Evolutionary conservation across 2,888 invertebrate genomes (phyloP).

Genomic region (Coelinius sp.): DNA sequence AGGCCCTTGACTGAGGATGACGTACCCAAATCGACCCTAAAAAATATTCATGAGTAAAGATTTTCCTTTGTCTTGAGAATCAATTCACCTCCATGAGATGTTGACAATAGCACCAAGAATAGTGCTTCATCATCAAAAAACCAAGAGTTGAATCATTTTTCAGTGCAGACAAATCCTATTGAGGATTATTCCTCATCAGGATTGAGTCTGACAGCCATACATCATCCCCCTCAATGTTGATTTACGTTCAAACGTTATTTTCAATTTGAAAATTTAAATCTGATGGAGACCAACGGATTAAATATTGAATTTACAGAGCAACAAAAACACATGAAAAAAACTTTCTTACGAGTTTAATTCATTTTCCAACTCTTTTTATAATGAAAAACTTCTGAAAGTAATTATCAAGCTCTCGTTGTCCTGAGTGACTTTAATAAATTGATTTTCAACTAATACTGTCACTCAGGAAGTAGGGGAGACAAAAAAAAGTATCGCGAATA

Average conservation of each 20-base stretch:
- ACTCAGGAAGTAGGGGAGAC: background rate
- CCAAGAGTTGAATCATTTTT: background rate
- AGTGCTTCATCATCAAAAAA: background rate
- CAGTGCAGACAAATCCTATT: background rate
- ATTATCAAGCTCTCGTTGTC: conserved; percentile 8
- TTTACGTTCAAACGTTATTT: background rate
- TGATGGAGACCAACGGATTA: background rate
- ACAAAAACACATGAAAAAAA: background rate
- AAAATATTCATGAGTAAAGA: background rate
- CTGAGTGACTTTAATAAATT: conserved; percentile 33
- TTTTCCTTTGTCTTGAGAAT: background rate
- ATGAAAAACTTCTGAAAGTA: background rate
- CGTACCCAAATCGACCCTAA: background rate
- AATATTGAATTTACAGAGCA: conserved; percentile 6
- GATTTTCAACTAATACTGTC: conserved; percentile 29
- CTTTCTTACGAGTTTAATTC: background rate
- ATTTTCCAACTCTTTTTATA: background rate
- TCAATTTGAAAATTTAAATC: background rate
- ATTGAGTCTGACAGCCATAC: background rate
- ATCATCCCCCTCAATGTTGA: background rate
- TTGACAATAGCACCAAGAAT: background rate
- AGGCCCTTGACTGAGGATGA: background rate
- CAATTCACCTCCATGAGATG: background rate
- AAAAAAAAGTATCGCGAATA: conserved; percentile 17
- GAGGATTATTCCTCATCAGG: background rate